A percentile compares a stretch with the other conserved stretches of the same genome.
These are phyloP conservation scores for Bombyx huttoni DNA, from an alignment of 2,888 invertebrate genomes.

Conservation along the genomic window DNA sequence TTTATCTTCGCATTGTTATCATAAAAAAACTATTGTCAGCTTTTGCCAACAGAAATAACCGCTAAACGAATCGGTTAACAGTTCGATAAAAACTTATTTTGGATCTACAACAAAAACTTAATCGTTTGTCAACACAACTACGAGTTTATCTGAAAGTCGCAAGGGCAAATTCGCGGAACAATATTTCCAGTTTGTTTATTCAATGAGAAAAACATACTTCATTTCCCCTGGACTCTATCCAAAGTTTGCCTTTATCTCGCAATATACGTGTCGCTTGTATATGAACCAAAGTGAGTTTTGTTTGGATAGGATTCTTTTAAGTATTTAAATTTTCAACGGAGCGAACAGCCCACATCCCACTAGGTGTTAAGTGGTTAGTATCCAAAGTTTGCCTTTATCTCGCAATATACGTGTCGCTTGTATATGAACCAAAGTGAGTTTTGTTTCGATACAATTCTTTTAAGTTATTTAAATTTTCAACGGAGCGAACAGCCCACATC, in stretches of 20 bases:
- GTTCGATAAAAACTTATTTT: too few relatives aligned
- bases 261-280: neutral
- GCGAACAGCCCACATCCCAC: too few relatives aligned
- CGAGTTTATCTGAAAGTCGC: neutral
- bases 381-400: neutral
- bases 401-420: neutral
- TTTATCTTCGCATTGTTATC: too few relatives aligned
- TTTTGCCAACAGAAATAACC: too few relatives aligned
- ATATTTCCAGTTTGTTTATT: neutral
- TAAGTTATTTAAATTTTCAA: neutral
- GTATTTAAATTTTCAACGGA: neutral
- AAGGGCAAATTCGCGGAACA: neutral
- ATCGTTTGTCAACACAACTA: too few relatives aligned
- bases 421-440: neutral
- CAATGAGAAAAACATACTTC: neutral
- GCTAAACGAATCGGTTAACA: too few relatives aligned
- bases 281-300: neutral
- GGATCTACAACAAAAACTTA: too few relatives aligned
- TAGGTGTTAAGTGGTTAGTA: too few relatives aligned
- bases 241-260: neutral
- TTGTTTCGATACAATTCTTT: neutral
- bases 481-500: too few relatives aligned
- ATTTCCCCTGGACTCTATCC: neutral
- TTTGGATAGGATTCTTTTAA: neutral
- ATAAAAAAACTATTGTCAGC: too few relatives aligned